Base-by-base conservation (phyloP, 1,140 invertebrate genomes). In the Lethrus apterus region DNA sequence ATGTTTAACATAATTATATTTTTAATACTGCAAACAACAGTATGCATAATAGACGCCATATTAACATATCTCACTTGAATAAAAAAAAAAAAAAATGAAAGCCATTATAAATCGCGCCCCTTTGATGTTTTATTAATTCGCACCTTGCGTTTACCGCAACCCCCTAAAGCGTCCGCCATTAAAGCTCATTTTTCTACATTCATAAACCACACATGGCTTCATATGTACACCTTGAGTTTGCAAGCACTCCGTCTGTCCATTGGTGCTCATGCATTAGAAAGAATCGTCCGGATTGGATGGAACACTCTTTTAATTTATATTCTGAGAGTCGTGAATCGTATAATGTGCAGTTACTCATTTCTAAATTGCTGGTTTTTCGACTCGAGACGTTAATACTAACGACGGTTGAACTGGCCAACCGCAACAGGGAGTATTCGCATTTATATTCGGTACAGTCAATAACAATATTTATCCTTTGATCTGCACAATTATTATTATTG, bases 281-380 rank as follows among this genome's bases (percentile, higher is more conserved):
- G 45, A 43, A 54, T 43, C 32, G 7, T 13, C 29, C 19, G 41
- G 51, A 62, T 62, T 62, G 60, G 60, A 59, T 31, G 50, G 48
- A 23, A 34, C 21, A 38, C 50, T 51, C 58, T 60, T 60, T 62
- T 62, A 60, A 62, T 62, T 62, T 60, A 56, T 55, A 57, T 62
- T 58, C 56, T 44, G 20, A 36, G 18, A 51, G 44, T 31, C 38
- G 50, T 49, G 47, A 41, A 52, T 53, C 57, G 51, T 59, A 59
- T 60, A 55, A 58, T 52, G 52, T 53, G 50, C 53, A 54, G 51
- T 55, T 51, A 51, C 35, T 46, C 60, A 62, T 57, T 57, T 57
- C 46, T 55, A 58, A 60, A 60, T 57, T 60, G 58, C 41, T 48
- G 58, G 50, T 56, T 57, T 53, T 52, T 57, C 35, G 35, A 38